Evolutionary conservation across 1,140 invertebrate genomes (phyloP), one percentile per base, ranked within the genome.

Genomic region (Drosophila micromelanica): DNA sequence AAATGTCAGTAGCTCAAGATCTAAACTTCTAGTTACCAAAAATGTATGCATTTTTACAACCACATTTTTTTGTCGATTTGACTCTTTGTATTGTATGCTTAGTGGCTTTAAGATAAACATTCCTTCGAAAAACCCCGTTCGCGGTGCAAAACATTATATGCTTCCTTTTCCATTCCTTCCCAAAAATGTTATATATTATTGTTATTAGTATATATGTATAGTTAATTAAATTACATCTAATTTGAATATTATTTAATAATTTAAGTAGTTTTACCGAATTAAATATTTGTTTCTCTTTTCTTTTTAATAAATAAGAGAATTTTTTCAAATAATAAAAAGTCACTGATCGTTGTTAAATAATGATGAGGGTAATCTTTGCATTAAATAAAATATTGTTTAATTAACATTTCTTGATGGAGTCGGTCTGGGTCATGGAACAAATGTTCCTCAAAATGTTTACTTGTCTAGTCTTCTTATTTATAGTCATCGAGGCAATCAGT

Each of bases 121-220:
- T 15, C 7, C 49, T 51, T 32, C 49, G 30, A 35, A 17, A 52
- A 13, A 52, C 27, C 27, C 4, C 27, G 13, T 30, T 13, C 30
- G 12, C 49, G 30, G 17, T 52, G 13, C 8, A 5, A 13, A 13
- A 11, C 35, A 17, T 35, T 35, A 52, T 5, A 52, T 52, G 49
- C 49, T 52, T 52, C 49, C 49, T 35, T 51, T 35, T 35, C 30
- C n/a, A 51, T 30, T 35, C 48, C 48, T 51, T 51, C 48, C 48
- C 7, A 15, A 32, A 8, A 15, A 9, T 49, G 27, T 49, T n/a
- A n/a, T n/a, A 13, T 6, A 38, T 5, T n/a, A n/a, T 4, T 38
- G 12, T 38, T 12, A 38, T 38, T n/a, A 40, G 38, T 40, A 40
- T 40, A 6, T 40, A 40, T 40, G 3, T 40, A 40, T 1, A 5